Evolutionary conservation across 2,888 invertebrate species (phyloP).

Genomic region (Platynereis dumerilii): DNA sequence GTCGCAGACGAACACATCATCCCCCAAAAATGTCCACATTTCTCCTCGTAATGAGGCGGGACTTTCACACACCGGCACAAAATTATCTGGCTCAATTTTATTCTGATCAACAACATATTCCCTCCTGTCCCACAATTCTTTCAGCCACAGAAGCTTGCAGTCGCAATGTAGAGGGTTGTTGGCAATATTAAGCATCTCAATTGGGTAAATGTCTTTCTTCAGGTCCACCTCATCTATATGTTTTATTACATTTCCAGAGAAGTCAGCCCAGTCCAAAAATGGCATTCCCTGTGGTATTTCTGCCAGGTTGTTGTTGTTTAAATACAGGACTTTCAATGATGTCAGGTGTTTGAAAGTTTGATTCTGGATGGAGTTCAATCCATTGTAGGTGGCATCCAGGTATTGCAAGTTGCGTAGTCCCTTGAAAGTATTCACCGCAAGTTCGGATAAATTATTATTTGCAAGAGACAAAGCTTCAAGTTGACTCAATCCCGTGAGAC

Average conservation of each 20-base stretch:
- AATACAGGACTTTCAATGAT: slow-evolving; percentile 20
- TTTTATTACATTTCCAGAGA: slow-evolving; percentile 28
- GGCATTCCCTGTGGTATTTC: slow-evolving; percentile 25
- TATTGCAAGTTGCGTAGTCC: slow-evolving; percentile 15
- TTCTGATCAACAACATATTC: slow-evolving; percentile 40
- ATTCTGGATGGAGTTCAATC: slow-evolving; percentile 4
- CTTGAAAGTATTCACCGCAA: slow-evolving; percentile 8
- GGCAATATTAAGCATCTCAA: slow-evolving; percentile 30
- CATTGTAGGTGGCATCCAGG: slow-evolving; percentile 28
- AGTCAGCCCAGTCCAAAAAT: slow-evolving; percentile 33
- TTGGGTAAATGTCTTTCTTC: slow-evolving; percentile 27
- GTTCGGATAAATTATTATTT: slow-evolving; percentile 11
- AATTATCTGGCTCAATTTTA: slow-evolving; percentile 31
- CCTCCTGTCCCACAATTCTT: slow-evolving; percentile 39
- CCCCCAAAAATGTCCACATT: slow-evolving; percentile 40
- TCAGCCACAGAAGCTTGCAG: slow-evolving; percentile 34
- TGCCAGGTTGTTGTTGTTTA: slow-evolving; percentile 23
- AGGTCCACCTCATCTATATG: slow-evolving; percentile 14
- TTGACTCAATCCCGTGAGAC: slow-evolving; percentile 10
- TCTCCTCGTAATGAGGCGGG: slow-evolving; percentile 36
- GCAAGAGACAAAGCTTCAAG: slow-evolving; percentile 25
- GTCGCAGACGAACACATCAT: slow-evolving; percentile 40
- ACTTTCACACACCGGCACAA: slow-evolving; percentile 41
- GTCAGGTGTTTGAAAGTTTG: slow-evolving; percentile 17
- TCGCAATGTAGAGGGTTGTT: slow-evolving; percentile 35